phyloP scores from a whole-genome alignment of 2,888 invertebrate species.

The Ypsolopha scabrella region DNA sequence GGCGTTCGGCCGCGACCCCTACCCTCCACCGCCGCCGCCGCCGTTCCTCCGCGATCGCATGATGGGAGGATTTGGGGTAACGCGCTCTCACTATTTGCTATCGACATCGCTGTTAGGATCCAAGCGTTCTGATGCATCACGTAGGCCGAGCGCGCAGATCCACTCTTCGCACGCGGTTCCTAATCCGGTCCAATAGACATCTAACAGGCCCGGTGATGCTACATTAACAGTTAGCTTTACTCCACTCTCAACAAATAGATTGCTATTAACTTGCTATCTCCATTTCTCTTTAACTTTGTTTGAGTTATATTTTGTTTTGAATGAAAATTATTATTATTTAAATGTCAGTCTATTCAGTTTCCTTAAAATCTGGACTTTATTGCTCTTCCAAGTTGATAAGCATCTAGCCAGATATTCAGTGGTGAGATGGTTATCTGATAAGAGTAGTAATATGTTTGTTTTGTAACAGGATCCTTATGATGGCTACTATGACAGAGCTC shows the following conservation, averaged over 20 bases:
- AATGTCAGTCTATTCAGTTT: background rate
- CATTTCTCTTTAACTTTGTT: background rate
- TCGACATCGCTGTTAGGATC: slow-evolving; percentile 31
- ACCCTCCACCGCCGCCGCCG: slow-evolving; percentile 91
- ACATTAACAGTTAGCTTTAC: slow-evolving; percentile 13
- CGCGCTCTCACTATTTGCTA: slow-evolving; percentile 51
- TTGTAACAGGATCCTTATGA: slow-evolving; percentile 75
- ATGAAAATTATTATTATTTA: too few relatives aligned
- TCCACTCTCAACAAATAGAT: background rate
- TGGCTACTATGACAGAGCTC: slow-evolving; percentile 83
- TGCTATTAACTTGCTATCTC: background rate
- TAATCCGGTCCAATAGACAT: slow-evolving; percentile 29
- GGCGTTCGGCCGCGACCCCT: slow-evolving; percentile 89
- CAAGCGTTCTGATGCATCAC: slow-evolving; percentile 29
- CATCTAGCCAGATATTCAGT: too few relatives aligned
- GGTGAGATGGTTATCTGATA: too few relatives aligned
- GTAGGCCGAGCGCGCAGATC: slow-evolving; percentile 48
- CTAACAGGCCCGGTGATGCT: slow-evolving; percentile 43
- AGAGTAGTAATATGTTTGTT: background rate
- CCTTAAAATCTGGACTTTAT: background rate
- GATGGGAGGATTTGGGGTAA: slow-evolving; percentile 91
- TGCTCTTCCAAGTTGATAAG: background rate
- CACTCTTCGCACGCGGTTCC: slow-evolving; percentile 43
- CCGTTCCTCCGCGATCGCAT: slow-evolving; percentile 92
- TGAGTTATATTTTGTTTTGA: too few relatives aligned